phyloP scores from a whole-genome alignment of 2,888 invertebrate species.

The Bellardia pandia region DNA sequence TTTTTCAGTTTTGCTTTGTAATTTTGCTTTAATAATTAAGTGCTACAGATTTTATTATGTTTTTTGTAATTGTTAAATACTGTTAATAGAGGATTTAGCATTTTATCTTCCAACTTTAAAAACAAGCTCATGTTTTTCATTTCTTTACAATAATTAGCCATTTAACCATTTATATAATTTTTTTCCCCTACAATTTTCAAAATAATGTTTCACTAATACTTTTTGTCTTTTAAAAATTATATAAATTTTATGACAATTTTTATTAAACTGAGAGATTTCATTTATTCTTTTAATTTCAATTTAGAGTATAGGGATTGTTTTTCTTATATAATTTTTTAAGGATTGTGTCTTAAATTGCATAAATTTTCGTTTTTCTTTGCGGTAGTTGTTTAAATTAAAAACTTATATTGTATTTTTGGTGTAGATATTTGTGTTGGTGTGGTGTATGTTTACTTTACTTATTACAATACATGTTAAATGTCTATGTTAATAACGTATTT shows the following conservation, averaged over 20 bases:
- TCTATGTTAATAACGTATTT: slow-evolving; percentile 51
- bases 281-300: slow-evolving; percentile 11
- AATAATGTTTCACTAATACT: not conserved
- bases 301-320: slow-evolving; percentile 1
- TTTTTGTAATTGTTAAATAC: slow-evolving; percentile 50
- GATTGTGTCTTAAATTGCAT: slow-evolving; percentile 18
- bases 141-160: not conserved
- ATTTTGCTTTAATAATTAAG: slow-evolving; percentile 30
- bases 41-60: slow-evolving; percentile 33
- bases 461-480: slow-evolving; percentile 52
- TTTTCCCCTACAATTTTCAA: not conserved
- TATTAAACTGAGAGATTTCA: slow-evolving; percentile 17
- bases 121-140: slow-evolving; percentile 33
- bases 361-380: slow-evolving; percentile 11
- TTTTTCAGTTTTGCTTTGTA: slow-evolving; percentile 29
- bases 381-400: slow-evolving; percentile 33
- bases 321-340: not conserved
- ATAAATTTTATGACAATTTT: not conserved
- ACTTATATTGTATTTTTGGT: slow-evolving; percentile 82
- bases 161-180: slow-evolving; percentile 14
- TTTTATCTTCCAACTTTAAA: slow-evolving; percentile 18
- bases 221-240: not conserved
- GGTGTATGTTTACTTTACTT: slow-evolving; percentile 58
- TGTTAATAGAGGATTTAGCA: slow-evolving; percentile 33
- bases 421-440: slow-evolving; percentile 83